A percentile compares a stretch with the other conserved stretches of the same genome.
These are phyloP conservation scores for Nipponia nippon DNA, from an alignment of 2,113 vertebrate genomes.

Conservation along the genomic window DNA sequence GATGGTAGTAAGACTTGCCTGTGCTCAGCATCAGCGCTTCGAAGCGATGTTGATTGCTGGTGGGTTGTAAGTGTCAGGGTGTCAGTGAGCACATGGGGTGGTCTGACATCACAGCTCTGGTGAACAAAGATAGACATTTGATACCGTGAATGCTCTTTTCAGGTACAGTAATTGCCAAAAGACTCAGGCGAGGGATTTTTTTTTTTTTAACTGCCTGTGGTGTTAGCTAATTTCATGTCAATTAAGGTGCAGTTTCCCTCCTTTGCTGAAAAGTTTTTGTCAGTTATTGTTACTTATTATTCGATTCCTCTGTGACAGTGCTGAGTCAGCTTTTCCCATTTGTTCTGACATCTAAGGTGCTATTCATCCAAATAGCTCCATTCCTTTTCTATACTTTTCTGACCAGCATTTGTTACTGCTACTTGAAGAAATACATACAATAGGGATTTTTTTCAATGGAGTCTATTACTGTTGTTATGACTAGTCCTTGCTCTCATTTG, in stretches of 20 bases:
- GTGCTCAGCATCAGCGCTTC: background rate
- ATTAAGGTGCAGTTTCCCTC: background rate
- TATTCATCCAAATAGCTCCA: background rate
- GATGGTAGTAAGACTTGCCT: background rate
- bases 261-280: background rate
- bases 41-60: background rate
- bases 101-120: accelerated
- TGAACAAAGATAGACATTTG: background rate
- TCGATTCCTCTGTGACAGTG: background rate
- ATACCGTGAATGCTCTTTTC: background rate
- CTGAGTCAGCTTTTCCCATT: background rate
- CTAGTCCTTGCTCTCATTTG: background rate
- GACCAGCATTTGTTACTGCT: background rate
- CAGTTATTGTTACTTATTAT: background rate
- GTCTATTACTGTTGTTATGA: background rate
- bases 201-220: background rate
- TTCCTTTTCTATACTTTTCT: background rate
- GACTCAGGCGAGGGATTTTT: accelerated
- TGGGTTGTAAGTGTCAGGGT: background rate
- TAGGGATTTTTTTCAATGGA: background rate
- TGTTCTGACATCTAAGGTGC: background rate
- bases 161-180: background rate
- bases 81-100: background rate
- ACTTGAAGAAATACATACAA: background rate
- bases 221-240: background rate